Evolutionary conservation across 2,797 vertebrate genomes (phyloP).

Genomic region (Cossypha heuglini): DNA sequence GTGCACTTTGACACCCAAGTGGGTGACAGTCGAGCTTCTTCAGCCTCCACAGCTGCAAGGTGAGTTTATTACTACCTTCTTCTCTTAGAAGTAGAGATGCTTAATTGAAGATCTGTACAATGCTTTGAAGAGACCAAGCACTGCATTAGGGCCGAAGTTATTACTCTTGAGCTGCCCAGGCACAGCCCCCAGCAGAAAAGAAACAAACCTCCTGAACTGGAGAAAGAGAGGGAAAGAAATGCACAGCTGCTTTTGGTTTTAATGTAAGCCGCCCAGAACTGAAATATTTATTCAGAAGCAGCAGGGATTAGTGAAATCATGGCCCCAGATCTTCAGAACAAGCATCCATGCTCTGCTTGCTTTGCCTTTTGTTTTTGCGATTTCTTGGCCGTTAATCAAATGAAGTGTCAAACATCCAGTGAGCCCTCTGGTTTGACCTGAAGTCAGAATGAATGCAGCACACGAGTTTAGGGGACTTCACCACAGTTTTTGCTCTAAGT

Average conservation of each 20-base stretch:
- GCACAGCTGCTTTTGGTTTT: not conserved
- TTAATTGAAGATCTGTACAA: not conserved
- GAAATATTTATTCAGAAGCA: not conserved
- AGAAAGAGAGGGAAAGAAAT: not conserved
- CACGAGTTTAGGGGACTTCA: not conserved
- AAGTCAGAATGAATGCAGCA: not conserved
- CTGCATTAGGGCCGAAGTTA: not conserved
- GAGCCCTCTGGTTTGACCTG: not conserved
- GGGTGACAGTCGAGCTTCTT: not conserved
- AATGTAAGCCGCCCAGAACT: not conserved
- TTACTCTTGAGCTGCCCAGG: not conserved
- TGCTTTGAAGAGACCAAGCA: conserved; percentile 2
- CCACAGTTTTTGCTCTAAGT: not conserved
- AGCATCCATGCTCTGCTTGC: not conserved
- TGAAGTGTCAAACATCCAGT: not conserved
- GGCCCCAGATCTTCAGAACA: not conserved
- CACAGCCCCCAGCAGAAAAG: not conserved
- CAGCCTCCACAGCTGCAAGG: not conserved
- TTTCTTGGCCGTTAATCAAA: not conserved
- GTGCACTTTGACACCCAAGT: not conserved
- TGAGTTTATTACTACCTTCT: not conserved
- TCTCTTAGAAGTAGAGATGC: not conserved
- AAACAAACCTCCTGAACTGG: not conserved
- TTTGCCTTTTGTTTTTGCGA: not conserved
- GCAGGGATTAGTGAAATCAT: not conserved